Evolutionary conservation across 2,113 vertebrate genomes (phyloP).

Genomic region (Gymnobelideus leadbeateri): DNA sequence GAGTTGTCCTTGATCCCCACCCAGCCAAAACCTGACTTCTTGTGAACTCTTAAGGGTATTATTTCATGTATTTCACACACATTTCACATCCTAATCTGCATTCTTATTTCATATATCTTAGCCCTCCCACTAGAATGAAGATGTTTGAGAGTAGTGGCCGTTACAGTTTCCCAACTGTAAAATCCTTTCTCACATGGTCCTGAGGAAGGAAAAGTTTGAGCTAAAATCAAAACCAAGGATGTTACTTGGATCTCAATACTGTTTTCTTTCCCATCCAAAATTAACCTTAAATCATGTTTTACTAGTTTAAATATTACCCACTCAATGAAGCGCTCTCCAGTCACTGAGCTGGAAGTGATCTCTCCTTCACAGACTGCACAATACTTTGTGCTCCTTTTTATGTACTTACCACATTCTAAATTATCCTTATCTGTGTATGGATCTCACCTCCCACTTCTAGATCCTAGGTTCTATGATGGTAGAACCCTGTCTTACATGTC

Average conservation of each 20-base stretch:
- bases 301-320: not conserved
- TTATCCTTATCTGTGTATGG: not conserved
- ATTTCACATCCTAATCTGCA: not conserved
- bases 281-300: not conserved
- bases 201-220: not conserved
- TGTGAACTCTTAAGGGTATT: not conserved
- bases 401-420: not conserved
- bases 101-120: not conserved
- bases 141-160: not conserved
- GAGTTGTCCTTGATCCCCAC: not conserved
- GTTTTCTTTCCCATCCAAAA: not conserved
- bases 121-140: not conserved
- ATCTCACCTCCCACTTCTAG: not conserved
- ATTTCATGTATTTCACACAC: not conserved
- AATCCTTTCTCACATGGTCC: not conserved
- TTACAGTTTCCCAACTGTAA: not conserved
- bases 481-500: not conserved
- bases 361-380: not conserved
- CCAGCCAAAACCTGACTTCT: not conserved
- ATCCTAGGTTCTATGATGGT: not conserved
- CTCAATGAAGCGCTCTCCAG: not conserved
- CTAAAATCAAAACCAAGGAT: not conserved
- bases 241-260: not conserved
- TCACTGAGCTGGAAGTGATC: not conserved
- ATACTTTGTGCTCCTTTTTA: not conserved